Evolutionary conservation across 2,797 vertebrate genomes (phyloP).

Genomic region (Numenius phaeopus): DNA sequence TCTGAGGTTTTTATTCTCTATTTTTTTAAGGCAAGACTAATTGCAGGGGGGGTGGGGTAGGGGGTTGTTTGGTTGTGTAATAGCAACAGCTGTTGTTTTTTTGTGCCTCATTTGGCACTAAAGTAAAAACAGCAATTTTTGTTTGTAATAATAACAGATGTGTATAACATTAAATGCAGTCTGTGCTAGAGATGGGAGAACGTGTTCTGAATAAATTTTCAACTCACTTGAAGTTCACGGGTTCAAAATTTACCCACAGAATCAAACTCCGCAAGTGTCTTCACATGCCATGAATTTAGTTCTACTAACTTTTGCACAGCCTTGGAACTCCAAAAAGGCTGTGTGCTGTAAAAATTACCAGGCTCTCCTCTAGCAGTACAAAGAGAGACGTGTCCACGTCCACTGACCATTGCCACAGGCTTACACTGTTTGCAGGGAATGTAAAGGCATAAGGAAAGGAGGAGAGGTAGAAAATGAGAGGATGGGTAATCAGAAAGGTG

Average conservation of each 20-base stretch:
- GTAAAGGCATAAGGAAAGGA: neutral
- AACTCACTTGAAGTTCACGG: slow-evolving; percentile 61
- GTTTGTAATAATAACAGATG: slow-evolving; percentile 85
- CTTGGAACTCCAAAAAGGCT: neutral
- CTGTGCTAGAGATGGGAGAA: slow-evolving; percentile 65
- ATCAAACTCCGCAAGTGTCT: neutral
- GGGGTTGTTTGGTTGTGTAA: slow-evolving; percentile 80
- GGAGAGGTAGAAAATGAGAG: neutral
- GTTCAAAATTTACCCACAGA: slow-evolving; percentile 63
- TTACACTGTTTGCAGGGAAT: neutral
- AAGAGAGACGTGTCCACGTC: neutral
- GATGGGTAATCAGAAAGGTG: neutral
- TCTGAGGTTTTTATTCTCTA: slow-evolving; percentile 66
- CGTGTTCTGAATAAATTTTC: slow-evolving; percentile 72
- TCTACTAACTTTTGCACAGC: slow-evolving; percentile 12
- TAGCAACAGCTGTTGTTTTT: slow-evolving; percentile 82
- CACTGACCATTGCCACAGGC: neutral
- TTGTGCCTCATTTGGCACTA: slow-evolving; percentile 79
- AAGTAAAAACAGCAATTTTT: slow-evolving; percentile 79
- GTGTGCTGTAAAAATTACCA: neutral
- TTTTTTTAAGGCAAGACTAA: slow-evolving; percentile 79
- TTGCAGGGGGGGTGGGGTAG: neutral
- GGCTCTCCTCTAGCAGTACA: neutral
- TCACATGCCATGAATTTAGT: neutral
- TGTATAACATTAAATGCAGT: slow-evolving; percentile 79